Conservation (phyloP, 2,888 invertebrate species). For the Anorthoa munda region DNA sequence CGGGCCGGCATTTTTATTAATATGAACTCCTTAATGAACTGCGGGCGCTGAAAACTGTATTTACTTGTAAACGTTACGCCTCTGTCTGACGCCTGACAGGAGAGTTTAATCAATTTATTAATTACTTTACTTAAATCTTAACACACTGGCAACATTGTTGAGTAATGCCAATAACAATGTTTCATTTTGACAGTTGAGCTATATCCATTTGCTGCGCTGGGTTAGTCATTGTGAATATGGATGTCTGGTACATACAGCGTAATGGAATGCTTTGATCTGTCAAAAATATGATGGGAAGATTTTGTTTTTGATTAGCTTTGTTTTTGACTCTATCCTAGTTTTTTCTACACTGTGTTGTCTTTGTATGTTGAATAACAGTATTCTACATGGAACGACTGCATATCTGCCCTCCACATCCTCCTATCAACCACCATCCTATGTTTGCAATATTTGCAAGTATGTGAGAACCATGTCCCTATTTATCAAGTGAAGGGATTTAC, state of each 20-base stretch:
- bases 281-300: neutral
- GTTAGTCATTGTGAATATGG: neutral
- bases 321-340: neutral
- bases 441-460: no score
- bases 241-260: neutral
- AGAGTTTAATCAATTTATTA: conserved; percentile 2
- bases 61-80: conserved; percentile 7
- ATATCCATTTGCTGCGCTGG: conserved; percentile 8
- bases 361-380: no score
- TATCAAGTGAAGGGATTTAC: no score
- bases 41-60: conserved; percentile 26
- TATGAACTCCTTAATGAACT: conserved; percentile 70
- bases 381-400: no score
- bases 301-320: conserved; percentile 9
- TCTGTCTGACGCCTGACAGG: neutral
- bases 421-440: no score
- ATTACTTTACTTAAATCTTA: conserved; percentile 18
- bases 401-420: neutral
- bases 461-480: no score
- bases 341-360: no score
- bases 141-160: neutral
- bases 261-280: neutral
- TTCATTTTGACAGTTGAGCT: neutral
- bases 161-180: conserved; percentile 3
- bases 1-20: conserved; percentile 64